Base-by-base conservation (phyloP, 2,888 invertebrate genomes). In the Hypomecis punctinalis region DNA sequence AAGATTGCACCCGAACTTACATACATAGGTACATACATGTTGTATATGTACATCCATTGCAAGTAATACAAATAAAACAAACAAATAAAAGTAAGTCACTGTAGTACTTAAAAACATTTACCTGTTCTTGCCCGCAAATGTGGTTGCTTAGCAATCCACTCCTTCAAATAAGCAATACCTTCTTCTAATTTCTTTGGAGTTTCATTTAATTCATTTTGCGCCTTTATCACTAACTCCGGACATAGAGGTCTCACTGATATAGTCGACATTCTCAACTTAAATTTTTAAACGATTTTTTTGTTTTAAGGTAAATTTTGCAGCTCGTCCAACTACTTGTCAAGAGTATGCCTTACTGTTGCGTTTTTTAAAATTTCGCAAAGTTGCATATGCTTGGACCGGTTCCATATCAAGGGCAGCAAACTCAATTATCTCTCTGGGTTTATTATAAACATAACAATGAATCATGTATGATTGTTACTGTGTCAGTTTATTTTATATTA, bases 151-250 rank as follows among this genome's bases (percentile, higher is more conserved):
- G 80, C 75, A 35, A 94, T 79, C 94, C 94, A 94, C 33, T 92
- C 88, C 70, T 88, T 90, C 47, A 94, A 82, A 70, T 90, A 82
- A 54, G 85, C 77, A 23, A 94, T 81, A 73, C 94, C 93, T 45
- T 87, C 86, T 23, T 80, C 79, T n/a, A 93, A 81, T 11, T 87
- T 77, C n/a, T 83, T 83, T 0, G 63, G 61, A 5, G 68, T 69
- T 55, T 71, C 71, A 43, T 67, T 60, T 4, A 71, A 40, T 55
- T 94, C 93, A 10, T 79, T 69, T 61, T 80, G 80, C 0, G 94
- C 94, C 68, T 86, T 85, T 65, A 77, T 76, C 9, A 75, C 79
- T 53, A 86, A 69, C 11, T 80, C 80, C 3, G 80, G 74, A 6
- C 78, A 63, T 36, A 87, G 67, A 0, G 77, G 72, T 57, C 87